Evolutionary conservation across 2,113 vertebrate species (phyloP).

Genomic region (Colinus virginianus): DNA sequence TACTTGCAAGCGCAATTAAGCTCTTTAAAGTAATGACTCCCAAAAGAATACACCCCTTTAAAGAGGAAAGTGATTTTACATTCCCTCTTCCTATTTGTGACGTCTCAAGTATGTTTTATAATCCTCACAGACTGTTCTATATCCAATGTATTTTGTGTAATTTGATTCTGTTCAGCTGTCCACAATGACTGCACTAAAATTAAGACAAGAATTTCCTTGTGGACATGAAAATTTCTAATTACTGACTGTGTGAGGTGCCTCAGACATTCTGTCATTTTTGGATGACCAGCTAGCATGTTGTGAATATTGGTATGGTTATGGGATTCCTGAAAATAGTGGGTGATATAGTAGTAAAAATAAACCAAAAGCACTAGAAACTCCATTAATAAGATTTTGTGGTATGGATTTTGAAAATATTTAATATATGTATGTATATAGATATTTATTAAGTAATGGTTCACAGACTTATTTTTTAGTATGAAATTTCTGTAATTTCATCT

Average conservation of each 20-base stretch:
- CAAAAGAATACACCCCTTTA: not conserved
- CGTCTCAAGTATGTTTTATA: not conserved
- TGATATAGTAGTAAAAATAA: not conserved
- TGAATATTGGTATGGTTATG: not conserved
- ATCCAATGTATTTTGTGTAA: not conserved
- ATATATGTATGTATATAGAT: not conserved
- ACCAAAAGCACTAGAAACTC: not conserved
- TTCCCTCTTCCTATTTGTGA: not conserved
- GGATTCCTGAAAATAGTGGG: conserved; percentile 40
- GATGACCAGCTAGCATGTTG: not conserved
- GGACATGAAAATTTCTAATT: not conserved
- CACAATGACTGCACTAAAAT: not conserved
- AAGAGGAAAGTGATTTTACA: not conserved
- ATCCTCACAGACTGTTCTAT: not conserved
- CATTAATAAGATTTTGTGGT: not conserved
- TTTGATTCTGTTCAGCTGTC: not conserved
- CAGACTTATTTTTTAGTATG: not conserved
- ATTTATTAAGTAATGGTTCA: conserved; percentile 18
- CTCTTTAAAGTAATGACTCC: not conserved
- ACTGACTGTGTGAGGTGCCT: fast-evolving
- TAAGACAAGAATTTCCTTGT: not conserved
- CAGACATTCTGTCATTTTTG: not conserved
- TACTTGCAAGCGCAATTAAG: not conserved
- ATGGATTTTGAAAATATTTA: not conserved
- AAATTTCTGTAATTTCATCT: not conserved